Evolutionary conservation across 2,113 vertebrate genomes (phyloP), one percentile per base, ranked within the genome.

Genomic region (Nestor notabilis): DNA sequence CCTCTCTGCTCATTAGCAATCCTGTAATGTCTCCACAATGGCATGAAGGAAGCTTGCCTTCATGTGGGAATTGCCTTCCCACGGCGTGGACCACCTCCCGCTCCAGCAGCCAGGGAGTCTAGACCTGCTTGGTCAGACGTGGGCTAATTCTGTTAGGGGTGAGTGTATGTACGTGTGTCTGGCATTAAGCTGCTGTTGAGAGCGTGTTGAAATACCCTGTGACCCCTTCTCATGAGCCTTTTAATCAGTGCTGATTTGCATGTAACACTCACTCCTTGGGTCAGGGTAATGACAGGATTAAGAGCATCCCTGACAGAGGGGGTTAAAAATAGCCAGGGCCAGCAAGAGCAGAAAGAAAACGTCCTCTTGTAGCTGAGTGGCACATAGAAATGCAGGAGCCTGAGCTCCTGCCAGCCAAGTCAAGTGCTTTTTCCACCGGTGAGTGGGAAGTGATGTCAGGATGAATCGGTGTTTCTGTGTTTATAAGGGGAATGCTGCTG

Each of bases 381-480:
- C 68, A 78, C 28, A 5, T 33, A 29, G 1, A 64, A 25, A 5
- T 1, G 8, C 7, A 0, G 0, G 8, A 20, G 23, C 15, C 53
- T 37, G 52, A 47, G 83, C 78, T 75, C 76, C 92, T 84, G 84
- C 37, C 68, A 65, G 75, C 74, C 37, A 0, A 69, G 63, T 7
- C 53, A 13, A 74, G 89, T 5, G 55, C 44, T 77, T 49, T 24
- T 65, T 6, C 21, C 87, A 64, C 15, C 1, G 3, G 7, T 23
- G 66, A 47, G 61, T 21, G 58, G 39, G 23, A 70, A 37, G 63
- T 1, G 33, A 18, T 80, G 89, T 33, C 4, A 46, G 75, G 66
- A 5, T 49, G 76, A 65, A 58, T 29, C 0, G 0, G 21, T 52
- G 8, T 31, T 37, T 46, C 56, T 2, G 5, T 21, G 49, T 35